Conservation (phyloP, 2,113 vertebrate genomes). For the Promerops cafer region DNA sequence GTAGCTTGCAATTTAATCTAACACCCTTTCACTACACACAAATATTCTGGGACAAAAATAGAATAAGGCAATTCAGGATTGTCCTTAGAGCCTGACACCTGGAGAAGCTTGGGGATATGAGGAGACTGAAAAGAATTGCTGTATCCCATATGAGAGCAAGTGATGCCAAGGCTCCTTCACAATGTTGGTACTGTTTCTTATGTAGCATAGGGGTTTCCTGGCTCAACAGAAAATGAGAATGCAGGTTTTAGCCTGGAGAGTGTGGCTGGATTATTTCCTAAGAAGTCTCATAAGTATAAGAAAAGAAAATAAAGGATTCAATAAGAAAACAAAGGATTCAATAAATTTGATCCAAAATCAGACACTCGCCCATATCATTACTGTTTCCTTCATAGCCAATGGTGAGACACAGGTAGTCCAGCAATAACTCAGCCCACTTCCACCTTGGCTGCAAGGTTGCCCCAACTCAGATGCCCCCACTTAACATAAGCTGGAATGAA, state of each 20-base stretch:
- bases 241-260: neutral
- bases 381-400: neutral
- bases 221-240: neutral
- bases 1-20: neutral
- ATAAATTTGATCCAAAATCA: neutral
- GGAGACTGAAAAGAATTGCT: neutral
- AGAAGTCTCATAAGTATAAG: neutral
- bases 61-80: neutral
- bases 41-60: neutral
- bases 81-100: neutral
- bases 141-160: neutral
- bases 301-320: neutral
- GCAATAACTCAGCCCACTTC: neutral
- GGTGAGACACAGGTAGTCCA: neutral
- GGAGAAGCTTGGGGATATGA: neutral
- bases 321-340: neutral
- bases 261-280: neutral
- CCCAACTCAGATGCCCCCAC: neutral
- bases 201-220: accelerated
- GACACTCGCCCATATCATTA: neutral
- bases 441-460: neutral
- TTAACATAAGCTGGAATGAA: neutral
- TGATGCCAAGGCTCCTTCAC: neutral
- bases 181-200: neutral
- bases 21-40: neutral